These are phyloP conservation scores for Morone chrysops DNA, from an alignment of 2,113 vertebrate genomes.

Conservation along the genomic window DNA sequence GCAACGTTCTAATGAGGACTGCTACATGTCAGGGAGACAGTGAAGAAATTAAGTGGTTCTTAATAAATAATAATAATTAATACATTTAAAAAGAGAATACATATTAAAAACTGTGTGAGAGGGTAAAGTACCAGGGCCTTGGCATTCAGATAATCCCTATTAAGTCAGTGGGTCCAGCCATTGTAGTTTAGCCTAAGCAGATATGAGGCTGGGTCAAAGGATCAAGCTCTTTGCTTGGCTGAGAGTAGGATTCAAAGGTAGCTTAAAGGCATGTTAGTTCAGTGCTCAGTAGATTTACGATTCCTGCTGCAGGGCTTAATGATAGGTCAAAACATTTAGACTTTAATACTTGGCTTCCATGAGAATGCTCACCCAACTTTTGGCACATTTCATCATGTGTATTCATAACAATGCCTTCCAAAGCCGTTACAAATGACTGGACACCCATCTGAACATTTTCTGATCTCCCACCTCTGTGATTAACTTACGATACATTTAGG, in stretches of 20 bases:
- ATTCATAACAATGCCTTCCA: not conserved
- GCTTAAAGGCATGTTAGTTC: not conserved
- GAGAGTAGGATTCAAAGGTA: not conserved
- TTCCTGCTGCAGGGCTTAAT: not conserved
- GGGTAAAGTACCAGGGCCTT: not conserved
- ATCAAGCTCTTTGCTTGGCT: not conserved
- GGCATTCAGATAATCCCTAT: not conserved
- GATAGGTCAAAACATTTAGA: not conserved
- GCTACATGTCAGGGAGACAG: not conserved
- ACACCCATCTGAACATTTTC: not conserved
- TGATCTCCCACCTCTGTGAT: not conserved
- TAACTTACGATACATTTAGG: not conserved
- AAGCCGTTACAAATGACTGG: not conserved
- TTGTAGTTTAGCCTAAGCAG: too few relatives aligned
- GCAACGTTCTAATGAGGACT: constrained; percentile 27
- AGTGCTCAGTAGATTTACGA: not conserved
- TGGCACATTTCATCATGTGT: not conserved
- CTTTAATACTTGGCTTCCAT: not conserved
- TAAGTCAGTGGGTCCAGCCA: not conserved
- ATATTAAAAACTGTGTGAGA: too few relatives aligned
- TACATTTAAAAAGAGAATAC: not conserved
- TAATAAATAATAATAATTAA: not conserved
- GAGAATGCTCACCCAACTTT: not conserved
- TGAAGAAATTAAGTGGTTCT: not conserved
- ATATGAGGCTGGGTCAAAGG: not conserved